These are phyloP conservation scores for Hafferia zeledoni DNA, from an alignment of 2,797 vertebrate genomes.

Conservation along the genomic window DNA sequence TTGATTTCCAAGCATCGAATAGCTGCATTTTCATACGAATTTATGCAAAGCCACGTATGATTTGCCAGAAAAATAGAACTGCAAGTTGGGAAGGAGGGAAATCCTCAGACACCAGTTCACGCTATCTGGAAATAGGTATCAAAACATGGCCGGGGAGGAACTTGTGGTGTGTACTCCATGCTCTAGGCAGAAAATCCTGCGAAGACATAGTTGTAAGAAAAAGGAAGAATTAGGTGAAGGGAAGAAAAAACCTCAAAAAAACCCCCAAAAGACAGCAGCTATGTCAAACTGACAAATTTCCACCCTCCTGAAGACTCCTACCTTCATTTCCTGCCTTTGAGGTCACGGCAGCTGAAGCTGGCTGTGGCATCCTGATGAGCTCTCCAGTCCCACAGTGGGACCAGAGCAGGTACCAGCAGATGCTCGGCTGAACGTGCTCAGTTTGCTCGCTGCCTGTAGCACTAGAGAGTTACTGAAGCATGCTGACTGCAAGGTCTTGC, in stretches of 20 bases:
- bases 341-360: background rate
- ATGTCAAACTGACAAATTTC: background rate
- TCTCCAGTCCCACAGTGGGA: background rate
- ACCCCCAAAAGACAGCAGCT: background rate
- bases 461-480: background rate
- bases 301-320: background rate
- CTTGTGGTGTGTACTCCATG: rapidly evolving
- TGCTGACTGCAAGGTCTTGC: background rate
- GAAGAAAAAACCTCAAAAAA: rapidly evolving
- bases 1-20: conserved; percentile 4
- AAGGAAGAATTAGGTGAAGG: background rate
- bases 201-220: background rate
- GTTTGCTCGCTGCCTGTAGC: background rate
- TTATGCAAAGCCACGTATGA: background rate
- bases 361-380: background rate
- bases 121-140: background rate
- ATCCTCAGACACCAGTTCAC: background rate
- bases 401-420: background rate
- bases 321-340: background rate
- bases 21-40: background rate
- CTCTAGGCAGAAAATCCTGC: background rate
- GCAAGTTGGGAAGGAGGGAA: background rate
- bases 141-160: background rate
- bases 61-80: background rate
- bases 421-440: background rate